Conservation (phyloP, 37 sponge, comb jelly and placozoan species). For the Tethya wilhelma region DNA sequence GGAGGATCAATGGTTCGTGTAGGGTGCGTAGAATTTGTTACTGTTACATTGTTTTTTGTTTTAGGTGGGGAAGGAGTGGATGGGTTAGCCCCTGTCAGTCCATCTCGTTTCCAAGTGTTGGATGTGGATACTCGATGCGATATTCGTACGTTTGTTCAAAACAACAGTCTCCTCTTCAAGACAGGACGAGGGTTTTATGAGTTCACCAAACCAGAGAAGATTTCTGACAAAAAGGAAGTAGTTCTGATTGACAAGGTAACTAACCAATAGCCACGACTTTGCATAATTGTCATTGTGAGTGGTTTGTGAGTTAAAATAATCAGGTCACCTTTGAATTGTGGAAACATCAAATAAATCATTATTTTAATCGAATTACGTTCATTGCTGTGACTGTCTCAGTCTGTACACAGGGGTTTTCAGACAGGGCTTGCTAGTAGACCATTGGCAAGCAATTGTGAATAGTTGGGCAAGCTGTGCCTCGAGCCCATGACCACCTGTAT, state of each 20-base stretch:
- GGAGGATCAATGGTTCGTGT: not conserved
- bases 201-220: conserved; percentile 50
- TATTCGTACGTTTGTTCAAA: conserved; percentile 27
- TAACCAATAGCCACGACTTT: not conserved
- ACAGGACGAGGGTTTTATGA: conserved; percentile 42
- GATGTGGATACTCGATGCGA: conserved; percentile 42
- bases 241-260: conserved; percentile 44
- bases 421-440: no score
- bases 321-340: no score
- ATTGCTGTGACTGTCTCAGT: no score
- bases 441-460: no score
- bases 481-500: no score
- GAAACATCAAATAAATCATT: no score
- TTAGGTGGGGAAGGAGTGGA: not conserved
- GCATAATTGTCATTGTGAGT: not conserved
- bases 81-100: conserved; percentile 25
- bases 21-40: not conserved
- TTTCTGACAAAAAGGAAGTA: conserved; percentile 48
- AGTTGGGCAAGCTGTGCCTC: no score
- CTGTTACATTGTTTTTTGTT: not conserved
- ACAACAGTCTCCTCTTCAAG: conserved; percentile 34
- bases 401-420: no score
- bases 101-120: conserved; percentile 42
- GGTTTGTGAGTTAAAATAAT: no score
- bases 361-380: no score